Percentiles rank a stretch among this genome's conserved stretches.
These are phyloP conservation scores for Enteromius anoplus DNA, from an alignment of 2,797 vertebrate genomes.

Conservation along the genomic window DNA sequence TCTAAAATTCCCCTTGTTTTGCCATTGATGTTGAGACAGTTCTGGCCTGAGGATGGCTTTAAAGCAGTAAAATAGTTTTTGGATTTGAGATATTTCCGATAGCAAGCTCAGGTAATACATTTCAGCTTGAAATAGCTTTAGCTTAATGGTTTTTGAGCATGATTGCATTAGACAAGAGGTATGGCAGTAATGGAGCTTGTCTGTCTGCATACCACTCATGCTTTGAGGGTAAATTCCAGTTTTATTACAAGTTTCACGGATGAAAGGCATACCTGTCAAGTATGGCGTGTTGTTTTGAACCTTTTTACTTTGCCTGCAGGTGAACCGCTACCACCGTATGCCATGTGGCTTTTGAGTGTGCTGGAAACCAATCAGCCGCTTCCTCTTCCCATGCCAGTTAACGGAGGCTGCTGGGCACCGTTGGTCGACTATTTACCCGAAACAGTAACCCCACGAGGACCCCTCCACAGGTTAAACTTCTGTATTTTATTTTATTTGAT, in stretches of 20 bases:
- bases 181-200: conserved; percentile 18
- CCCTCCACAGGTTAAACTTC: conserved; percentile 87
- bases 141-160: neutral
- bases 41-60: neutral
- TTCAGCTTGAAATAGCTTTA: neutral
- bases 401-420: conserved; percentile 97
- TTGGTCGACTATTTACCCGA: conserved; percentile 97
- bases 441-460: conserved; percentile 93
- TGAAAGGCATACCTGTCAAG: neutral
- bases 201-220: conserved; percentile 31
- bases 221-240: conserved; percentile 9
- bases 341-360: conserved; percentile 91
- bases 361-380: conserved; percentile 93
- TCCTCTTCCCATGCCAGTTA: conserved; percentile 94
- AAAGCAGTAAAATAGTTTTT: neutral
- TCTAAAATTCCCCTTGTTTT: neutral
- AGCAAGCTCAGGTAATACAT: neutral
- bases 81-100: conserved; percentile 16
- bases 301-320: conserved; percentile 69
- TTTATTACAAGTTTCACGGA: conserved; percentile 13
- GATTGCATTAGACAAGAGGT: neutral
- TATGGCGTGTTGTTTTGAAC: neutral
- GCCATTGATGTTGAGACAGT: conserved; percentile 1
- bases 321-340: conserved; percentile 93
- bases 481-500: neutral